Evolutionary conservation across 2,888 invertebrate species (phyloP).

Genomic region (Microplitis deprimator): DNA sequence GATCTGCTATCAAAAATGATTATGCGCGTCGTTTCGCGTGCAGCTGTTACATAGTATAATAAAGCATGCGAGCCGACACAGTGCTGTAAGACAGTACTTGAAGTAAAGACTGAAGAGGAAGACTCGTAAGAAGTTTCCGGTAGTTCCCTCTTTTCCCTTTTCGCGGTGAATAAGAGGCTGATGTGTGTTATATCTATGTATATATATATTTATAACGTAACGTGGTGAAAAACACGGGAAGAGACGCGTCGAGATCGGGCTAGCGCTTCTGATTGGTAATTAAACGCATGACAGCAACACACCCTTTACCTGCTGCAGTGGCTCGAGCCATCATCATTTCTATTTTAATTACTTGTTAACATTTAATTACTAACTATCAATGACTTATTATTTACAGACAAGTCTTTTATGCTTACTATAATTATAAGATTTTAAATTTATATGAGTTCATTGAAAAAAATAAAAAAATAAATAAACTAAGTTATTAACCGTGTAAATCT

Average conservation of each 20-base stretch:
- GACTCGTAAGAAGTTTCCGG: conserved; percentile 41
- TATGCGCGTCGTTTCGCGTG: conserved; percentile 58
- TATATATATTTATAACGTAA: conserved; percentile 22
- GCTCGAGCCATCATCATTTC: conserved; percentile 42
- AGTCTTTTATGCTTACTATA: not conserved
- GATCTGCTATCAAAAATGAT: conserved; percentile 65
- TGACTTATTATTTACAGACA: not conserved
- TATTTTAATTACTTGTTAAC: conserved; percentile 46
- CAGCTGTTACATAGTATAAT: conserved; percentile 37
- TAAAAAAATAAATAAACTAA: too few relatives aligned
- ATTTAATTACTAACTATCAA: conserved; percentile 44
- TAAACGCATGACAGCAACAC: conserved; percentile 63
- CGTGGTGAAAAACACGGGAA: conserved; percentile 18
- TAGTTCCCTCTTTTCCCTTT: conserved; percentile 33
- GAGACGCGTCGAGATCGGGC: conserved; percentile 46
- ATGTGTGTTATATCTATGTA: not conserved
- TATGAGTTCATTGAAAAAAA: not conserved
- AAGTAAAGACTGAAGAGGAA: not conserved
- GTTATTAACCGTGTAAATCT: too few relatives aligned
- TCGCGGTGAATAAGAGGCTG: conserved; percentile 20
- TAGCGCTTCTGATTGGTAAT: conserved; percentile 65
- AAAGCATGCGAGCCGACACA: conserved; percentile 39
- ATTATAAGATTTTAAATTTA: not conserved
- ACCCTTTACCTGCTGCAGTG: conserved; percentile 49
- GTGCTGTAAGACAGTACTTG: conserved; percentile 35